Conservation (phyloP, 2,797 vertebrate species). For the Poecile montanus region DNA sequence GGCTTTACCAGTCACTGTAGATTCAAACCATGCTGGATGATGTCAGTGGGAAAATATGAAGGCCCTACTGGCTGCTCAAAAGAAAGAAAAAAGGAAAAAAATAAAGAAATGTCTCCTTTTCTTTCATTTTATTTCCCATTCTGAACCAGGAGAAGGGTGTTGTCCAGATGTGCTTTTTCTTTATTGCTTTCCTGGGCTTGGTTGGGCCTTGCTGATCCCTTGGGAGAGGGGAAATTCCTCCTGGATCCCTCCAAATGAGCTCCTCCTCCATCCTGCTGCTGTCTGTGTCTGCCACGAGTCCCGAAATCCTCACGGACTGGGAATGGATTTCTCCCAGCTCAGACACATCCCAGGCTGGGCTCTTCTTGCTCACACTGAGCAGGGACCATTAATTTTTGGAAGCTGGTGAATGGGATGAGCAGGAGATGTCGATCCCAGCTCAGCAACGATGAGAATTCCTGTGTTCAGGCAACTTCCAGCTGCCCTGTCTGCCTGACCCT, state of each 20-base stretch:
- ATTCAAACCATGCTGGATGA: slow-evolving; percentile 74
- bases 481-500: not conserved
- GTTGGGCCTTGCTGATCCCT: not conserved
- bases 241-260: not conserved
- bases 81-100: not conserved
- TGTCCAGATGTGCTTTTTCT: not conserved
- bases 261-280: not conserved
- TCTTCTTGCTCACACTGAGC: not conserved
- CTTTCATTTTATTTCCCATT: slow-evolving; percentile 39
- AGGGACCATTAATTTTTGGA: not conserved
- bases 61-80: slow-evolving; percentile 28
- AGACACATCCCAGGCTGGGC: not conserved
- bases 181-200: not conserved
- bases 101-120: not conserved
- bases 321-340: not conserved
- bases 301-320: accelerated
- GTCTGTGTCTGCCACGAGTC: not conserved
- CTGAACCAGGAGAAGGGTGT: not conserved
- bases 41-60: slow-evolving; percentile 81
- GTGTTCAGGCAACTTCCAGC: not conserved
- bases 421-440: not conserved
- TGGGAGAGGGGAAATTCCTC: not conserved
- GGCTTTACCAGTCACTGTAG: slow-evolving; percentile 70
- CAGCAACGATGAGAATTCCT: not conserved
- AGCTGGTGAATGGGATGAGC: not conserved